These are phyloP conservation scores for Typhlomys cinereus DNA, from an alignment of 2,113 vertebrate species.

Conservation along the genomic window DNA sequence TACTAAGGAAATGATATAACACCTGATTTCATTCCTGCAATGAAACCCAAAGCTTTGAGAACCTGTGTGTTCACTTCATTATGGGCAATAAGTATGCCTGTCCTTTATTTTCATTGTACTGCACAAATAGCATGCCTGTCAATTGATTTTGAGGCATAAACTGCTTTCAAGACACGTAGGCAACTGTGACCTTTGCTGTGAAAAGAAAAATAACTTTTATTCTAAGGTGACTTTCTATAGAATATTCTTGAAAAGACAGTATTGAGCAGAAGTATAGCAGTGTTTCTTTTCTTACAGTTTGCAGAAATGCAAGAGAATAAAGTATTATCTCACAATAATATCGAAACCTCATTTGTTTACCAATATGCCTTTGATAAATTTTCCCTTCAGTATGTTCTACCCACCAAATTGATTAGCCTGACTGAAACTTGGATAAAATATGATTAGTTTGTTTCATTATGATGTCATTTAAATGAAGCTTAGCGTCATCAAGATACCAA, in stretches of 20 bases:
- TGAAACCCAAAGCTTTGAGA: background rate
- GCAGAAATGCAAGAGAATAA: background rate
- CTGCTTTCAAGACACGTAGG: background rate
- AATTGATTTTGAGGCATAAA: background rate
- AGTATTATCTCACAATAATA: background rate
- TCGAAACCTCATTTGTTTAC: background rate
- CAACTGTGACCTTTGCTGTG: background rate
- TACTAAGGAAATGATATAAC: background rate
- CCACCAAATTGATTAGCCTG: background rate
- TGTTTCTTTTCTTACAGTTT: background rate
- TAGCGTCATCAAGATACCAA: background rate
- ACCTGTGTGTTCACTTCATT: background rate
- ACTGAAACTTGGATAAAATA: background rate
- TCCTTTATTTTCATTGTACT: background rate
- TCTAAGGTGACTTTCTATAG: background rate
- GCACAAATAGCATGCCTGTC: background rate
- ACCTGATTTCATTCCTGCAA: background rate
- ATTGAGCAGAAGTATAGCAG: background rate
- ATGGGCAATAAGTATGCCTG: background rate
- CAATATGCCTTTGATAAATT: slow-evolving; percentile 3
- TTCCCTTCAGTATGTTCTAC: background rate
- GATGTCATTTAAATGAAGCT: background rate
- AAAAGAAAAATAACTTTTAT: background rate
- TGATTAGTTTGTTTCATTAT: background rate
- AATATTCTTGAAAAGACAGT: background rate